phyloP scores from a whole-genome alignment of 2,797 vertebrate species.

The Dipus sagitta region DNA sequence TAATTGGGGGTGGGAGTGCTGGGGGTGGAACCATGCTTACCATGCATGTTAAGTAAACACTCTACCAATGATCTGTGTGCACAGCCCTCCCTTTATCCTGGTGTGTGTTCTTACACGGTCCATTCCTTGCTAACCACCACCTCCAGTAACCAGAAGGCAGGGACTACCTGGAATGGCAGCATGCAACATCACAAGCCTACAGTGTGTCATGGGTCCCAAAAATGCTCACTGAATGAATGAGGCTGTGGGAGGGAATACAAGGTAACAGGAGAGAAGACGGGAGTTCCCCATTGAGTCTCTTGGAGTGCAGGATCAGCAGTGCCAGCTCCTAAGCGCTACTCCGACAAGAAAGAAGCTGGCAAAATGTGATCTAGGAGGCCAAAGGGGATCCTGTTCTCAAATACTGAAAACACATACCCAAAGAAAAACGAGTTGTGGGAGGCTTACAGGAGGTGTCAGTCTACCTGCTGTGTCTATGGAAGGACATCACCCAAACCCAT shows the following conservation, averaged over 20 bases:
- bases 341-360: neutral
- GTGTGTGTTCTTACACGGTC: neutral
- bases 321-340: neutral
- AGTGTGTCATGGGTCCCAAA: neutral
- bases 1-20: no score
- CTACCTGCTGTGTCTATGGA: neutral
- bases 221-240: neutral
- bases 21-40: no score
- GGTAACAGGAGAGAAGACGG: neutral
- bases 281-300: neutral
- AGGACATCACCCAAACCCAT: neutral
- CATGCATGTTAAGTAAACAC: no score
- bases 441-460: neutral
- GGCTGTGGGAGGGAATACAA: neutral
- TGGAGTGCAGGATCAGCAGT: neutral
- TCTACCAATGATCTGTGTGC: no score
- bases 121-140: neutral
- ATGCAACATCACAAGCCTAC: neutral
- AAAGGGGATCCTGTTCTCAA: neutral
- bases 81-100: neutral
- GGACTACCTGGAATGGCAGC: neutral
- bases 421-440: neutral
- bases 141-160: neutral
- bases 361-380: neutral
- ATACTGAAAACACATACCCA: neutral